Base-by-base conservation (phyloP, 2,888 invertebrate species). In the Frankliniella intonsa region DNA sequence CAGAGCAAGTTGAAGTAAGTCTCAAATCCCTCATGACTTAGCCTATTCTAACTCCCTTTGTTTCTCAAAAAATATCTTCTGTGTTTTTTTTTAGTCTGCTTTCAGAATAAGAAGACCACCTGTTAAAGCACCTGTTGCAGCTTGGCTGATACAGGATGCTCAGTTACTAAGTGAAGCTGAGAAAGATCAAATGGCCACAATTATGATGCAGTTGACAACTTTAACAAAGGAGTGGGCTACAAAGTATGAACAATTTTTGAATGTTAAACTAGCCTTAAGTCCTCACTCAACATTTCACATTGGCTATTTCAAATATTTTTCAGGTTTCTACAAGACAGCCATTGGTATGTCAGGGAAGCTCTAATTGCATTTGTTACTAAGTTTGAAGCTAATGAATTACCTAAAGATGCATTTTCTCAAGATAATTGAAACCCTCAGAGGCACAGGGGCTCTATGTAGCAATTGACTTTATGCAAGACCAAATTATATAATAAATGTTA, bases 321-420 rank as follows among this genome's bases (percentile, higher is more conserved):
- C 25, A 76, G 69, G 25, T 76, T 76, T 76, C 25, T 76, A 12
- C 9, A 10, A 10, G 69, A 76, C 12, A 76, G 25, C 12, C 69
- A 76, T 25, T 76, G 69, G 69, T 76, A 76, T 76, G 69, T 76
- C 10, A 22, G 69, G 25, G 69, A 76, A 25, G 69, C 69, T 22
- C 25, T 76, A 12, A 76, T 76, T 25, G 22, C 69, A 25, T 76
- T 76, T 76, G 69, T 76, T 0, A 76, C 22, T 25, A 76, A 76
- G 12, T 76, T 76, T 76, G 69, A 76, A 76, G 69, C 69, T 10
- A 76, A 76, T 25, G 69, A 22, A 76, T 25, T 76, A 12, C 12
- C 69, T 9, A 25, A 76, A 12, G 69, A 76, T 0, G 69, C 69
- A 22, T 76, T 76, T 76, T 8, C 69, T 10, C 22, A 76, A 25